Conservation (phyloP, 2,113 vertebrate species). For the Erythrocercus mccallii region DNA sequence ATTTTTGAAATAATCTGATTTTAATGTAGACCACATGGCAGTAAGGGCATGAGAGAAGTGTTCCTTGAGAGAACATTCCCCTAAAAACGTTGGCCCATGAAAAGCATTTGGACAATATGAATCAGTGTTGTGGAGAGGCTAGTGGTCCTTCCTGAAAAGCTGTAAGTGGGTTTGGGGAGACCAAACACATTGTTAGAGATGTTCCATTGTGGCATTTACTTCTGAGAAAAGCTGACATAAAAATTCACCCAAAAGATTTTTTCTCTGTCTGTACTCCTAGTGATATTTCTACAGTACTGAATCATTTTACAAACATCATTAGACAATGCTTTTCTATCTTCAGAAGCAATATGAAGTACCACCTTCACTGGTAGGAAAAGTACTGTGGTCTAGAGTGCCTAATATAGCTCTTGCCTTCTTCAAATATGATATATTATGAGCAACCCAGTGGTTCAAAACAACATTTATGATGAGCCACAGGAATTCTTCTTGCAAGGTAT, state of each 20-base stretch:
- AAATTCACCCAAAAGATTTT: not conserved
- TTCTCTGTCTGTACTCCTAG: not conserved
- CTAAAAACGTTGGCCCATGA: not conserved
- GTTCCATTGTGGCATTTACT: not conserved
- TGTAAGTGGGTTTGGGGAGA: not conserved
- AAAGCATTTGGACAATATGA: not conserved
- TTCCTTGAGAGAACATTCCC: not conserved
- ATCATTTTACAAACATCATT: not conserved
- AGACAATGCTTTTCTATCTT: not conserved
- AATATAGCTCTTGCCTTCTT: not conserved
- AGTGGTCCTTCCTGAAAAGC: not conserved
- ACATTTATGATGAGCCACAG: not conserved
- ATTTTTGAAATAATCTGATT: not conserved
- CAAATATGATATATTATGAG: not conserved
- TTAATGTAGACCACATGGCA: not conserved
- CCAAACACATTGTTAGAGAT: not conserved
- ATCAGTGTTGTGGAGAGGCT: not conserved
- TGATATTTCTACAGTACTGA: not conserved
- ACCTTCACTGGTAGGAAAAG: not conserved
- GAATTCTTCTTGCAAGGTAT: not conserved
- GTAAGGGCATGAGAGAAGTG: not conserved
- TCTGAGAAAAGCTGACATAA: not conserved
- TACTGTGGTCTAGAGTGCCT: not conserved
- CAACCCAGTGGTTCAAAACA: not conserved
- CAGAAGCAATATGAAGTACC: not conserved